Evolutionary conservation across 1,140 invertebrate genomes (phyloP), one percentile per base, ranked within the genome.

Genomic region (Myzus persicae): DNA sequence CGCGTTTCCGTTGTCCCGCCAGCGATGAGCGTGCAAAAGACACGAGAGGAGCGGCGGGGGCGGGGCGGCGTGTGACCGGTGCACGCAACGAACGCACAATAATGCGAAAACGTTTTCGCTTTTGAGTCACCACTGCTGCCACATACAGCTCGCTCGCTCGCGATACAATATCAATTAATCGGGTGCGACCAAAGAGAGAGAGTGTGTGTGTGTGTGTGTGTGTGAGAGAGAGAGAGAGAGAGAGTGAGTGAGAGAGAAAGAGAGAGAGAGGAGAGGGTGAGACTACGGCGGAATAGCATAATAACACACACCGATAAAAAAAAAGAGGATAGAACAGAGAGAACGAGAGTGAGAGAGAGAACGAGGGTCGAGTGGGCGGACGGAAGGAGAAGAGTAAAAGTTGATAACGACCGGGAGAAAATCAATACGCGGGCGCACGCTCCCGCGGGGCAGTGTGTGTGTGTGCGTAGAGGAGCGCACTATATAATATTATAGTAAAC

Each of bases 321-420:
- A 14, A 31, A 44, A 31, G 38, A 44, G 26, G 24, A 85, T 24
- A 46, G n/a, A 1, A n/a, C 1, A 22, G n/a, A 36, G 44, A 22
- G 44, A 22, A 18, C 9, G 87, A 18, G 46, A 51, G n/a, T 4
- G 44, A 87, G 18, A 38, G 42, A 46, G 42, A 3, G 9, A 22
- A 31, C 22, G 31, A 24, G 51, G 88, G 8, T 26, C 26, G 24
- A 85, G 42, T 5, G 84, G 3, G 51, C 26, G 36, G 36, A 54
- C 88, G 88, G 48, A 89, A 24, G 54, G 89, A 90, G 89, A 67
- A 42, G 89, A 67, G 89, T 59, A 90, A 90, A 90, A 90, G 89
- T 90, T 90, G 89, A 90, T 90, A 90, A 90, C 89, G 89, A 90
- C 89, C 89, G 89, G 88, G 54, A 90, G 89, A 90, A 90, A 90